Percentiles rank a stretch among this genome's conserved stretches.
Conservation (phyloP, 2,113 vertebrate species). For the Microtus richardsoni region DNA sequence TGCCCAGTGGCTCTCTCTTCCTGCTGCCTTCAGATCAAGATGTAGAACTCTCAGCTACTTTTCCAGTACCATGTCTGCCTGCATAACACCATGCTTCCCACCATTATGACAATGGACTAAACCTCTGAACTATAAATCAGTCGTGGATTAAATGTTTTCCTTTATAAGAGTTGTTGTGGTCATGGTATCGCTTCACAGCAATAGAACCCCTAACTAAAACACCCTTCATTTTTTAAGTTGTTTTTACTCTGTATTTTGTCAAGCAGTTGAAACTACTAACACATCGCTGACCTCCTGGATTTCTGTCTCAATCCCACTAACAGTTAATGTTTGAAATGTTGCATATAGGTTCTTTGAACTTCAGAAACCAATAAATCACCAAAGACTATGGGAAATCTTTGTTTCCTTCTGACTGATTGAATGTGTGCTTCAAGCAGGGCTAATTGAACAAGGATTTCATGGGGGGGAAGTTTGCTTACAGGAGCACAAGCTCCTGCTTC, state of each 20-base stretch:
- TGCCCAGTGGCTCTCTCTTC: background rate
- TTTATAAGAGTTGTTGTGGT: background rate
- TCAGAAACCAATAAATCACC: background rate
- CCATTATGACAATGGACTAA: background rate
- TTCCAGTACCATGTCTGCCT: background rate
- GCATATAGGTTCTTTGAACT: background rate
- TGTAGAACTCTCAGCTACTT: background rate
- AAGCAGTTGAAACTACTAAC: background rate
- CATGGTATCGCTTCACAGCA: background rate
- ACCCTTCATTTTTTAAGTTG: background rate
- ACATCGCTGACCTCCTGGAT: background rate
- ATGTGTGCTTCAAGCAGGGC: background rate
- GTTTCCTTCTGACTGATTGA: constrained; percentile 13
- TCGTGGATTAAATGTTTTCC: background rate
- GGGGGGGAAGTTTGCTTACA: background rate
- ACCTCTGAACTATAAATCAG: background rate
- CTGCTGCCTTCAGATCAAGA: background rate
- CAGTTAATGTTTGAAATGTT: background rate
- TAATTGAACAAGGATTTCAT: background rate
- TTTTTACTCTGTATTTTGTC: background rate
- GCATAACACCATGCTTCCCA: too few relatives aligned
- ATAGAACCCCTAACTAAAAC: background rate
- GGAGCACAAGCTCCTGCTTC: background rate
- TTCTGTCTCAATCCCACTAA: background rate
- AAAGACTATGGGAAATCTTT: background rate